Evolutionary conservation across 2,888 invertebrate genomes (phyloP), one percentile per base, ranked within the genome.

Genomic region (Thumatha senex): DNA sequence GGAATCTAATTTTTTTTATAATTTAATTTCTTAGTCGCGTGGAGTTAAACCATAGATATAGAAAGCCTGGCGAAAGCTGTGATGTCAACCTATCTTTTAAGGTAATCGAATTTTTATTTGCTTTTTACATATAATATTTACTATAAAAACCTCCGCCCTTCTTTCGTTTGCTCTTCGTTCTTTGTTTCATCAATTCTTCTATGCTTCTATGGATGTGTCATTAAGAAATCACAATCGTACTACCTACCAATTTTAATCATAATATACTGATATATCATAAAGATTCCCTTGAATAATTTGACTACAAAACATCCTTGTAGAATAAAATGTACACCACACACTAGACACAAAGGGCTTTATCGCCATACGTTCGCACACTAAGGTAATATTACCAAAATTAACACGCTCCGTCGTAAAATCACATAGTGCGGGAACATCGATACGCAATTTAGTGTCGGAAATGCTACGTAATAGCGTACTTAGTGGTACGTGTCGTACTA

Each of bases 321-420:
- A 31, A 8, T 8, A 31, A 31, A 30, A 31, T 31, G 1, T 8
- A 31, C 9, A 31, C 31, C 9, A 31, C 11, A 31, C 10, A 31
- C 31, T 8, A 31, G 31, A 31, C 31, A 31, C 31, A 31, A 31
- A 31, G 31, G 31, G 13, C 18, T 33, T 41, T 41, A 13, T 24
- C 43, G 34, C 33, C 14, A 34, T 34, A 44, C 38, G 24, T 7
- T 52, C 54, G 51, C 59, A 54, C 52, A 60, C 56, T 53, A 50
- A 53, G 56, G 53, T 59, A 67, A 75, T 75, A 75, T 79, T 70
- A 75, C 69, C 71, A 74, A 77, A 80, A 80, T 82, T 82, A 80
- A 78, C 76, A 76, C 67, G 73, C 72, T 67, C 71, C 63, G 72
- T 70, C 63, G 74, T 78, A 74, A 76, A 79, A 80, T 81, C 79